Evolutionary conservation across 2,888 invertebrate species (phyloP), one percentile per base, ranked within the genome.

Genomic region (Cordylochernes scorpioides): DNA sequence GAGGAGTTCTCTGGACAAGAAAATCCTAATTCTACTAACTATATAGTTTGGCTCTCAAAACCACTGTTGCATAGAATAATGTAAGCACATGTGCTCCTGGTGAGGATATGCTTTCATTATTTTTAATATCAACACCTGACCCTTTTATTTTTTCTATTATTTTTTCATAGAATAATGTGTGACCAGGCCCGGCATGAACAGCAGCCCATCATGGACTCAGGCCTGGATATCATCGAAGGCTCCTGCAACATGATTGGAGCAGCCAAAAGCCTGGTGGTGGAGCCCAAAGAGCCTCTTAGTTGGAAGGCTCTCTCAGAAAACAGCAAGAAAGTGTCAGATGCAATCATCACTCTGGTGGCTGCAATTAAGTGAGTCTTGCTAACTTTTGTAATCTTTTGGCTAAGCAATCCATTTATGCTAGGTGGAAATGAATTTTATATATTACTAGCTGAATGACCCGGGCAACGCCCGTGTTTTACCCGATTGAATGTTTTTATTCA

Each of bases 271-370:
- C 60, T 97, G 36, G 82, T 82, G 0, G 64, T 82, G 16, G 67
- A 73, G 27, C 84, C 88, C 0, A 69, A 71, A 39, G 91, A 94
- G 56, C 74, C 86, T 3, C 64, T 73, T 2, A 80, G 80, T 14
- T 94, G 94, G 86, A 88, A 88, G 51, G 63, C 71, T 33, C 65
- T 97, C 36, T 86, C 91, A 1, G 68, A 68, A 44, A 82, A 88
- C 58, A 86, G 86, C 49, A 88, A 84, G 52, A 71, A 69, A 28
- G 88, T 97, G 1, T 88, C 88, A 2, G 91, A 94, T 51, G 77
- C 84, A 16, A 91, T 97, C 49, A 94, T 94, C 55, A 67, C 69
- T 8, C 63, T 97, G 4, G 86, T 91, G 4, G 69, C 78, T 9
- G 77, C 80, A 39, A 82, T 91, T 44, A 68, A 74, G 64, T 70